Evolutionary conservation across 2,888 invertebrate species (phyloP).

Genomic region (Ligdia adustata): DNA sequence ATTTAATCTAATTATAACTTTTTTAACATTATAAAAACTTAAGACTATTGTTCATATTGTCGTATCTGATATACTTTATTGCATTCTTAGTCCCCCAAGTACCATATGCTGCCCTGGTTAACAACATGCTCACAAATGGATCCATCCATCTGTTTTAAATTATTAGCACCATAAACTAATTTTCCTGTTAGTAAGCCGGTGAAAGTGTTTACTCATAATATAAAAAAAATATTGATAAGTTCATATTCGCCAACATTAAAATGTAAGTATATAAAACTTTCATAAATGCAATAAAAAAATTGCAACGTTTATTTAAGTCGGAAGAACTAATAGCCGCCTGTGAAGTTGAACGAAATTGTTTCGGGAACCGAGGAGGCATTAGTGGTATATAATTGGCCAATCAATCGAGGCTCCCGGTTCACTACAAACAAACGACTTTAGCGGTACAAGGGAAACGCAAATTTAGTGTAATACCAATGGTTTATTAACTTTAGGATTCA

Average conservation of each 20-base stretch:
- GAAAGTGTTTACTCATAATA: no score
- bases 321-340: constrained; percentile 36
- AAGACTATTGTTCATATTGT: no score
- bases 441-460: constrained; percentile 50
- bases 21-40: no score
- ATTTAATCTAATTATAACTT: no score
- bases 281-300: constrained; percentile 12
- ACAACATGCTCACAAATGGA: no score
- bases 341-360: constrained; percentile 42
- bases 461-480: constrained; percentile 36
- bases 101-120: no score
- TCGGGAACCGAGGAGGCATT: constrained; percentile 43
- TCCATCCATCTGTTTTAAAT: constrained; percentile 6
- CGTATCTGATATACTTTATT: no score
- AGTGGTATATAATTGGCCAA: constrained; percentile 70
- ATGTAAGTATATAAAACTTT: no score
- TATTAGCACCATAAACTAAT: constrained; percentile 12
- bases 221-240: no score
- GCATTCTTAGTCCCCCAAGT: no score
- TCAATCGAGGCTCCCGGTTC: constrained; percentile 60
- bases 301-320: constrained; percentile 27
- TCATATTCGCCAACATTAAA: no score
- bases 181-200: constrained; percentile 14
- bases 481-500: no score
- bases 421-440: constrained; percentile 57